Evolutionary conservation across 2,888 invertebrate species (phyloP).

Genomic region (Andrena marginata): DNA sequence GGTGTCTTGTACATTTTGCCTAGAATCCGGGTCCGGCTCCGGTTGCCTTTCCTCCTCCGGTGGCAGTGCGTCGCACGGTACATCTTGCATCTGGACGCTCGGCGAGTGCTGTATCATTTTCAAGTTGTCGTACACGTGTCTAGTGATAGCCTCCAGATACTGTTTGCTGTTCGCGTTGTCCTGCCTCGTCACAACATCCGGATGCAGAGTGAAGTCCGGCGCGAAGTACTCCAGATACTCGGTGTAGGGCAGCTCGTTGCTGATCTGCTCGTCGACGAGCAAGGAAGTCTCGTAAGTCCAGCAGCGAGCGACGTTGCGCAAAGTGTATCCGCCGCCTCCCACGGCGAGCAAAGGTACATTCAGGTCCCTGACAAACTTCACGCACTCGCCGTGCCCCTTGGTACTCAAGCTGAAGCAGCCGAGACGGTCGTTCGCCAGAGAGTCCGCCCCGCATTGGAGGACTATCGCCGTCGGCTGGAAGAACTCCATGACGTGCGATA

Average conservation of each 20-base stretch:
- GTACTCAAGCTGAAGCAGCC: slow-evolving; percentile 99
- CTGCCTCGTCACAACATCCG: slow-evolving; percentile 94
- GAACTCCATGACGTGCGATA: slow-evolving; percentile 97
- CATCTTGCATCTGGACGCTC: slow-evolving; percentile 98
- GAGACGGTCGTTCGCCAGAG: slow-evolving; percentile 96
- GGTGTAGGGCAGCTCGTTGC: slow-evolving; percentile 97
- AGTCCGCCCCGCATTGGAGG: slow-evolving; percentile 99
- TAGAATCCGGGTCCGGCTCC: slow-evolving; percentile 93
- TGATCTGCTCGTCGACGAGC: slow-evolving; percentile 95
- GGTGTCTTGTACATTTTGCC: slow-evolving; percentile 91
- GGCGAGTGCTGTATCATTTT: slow-evolving; percentile 97
- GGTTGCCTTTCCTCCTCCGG: slow-evolving; percentile 90
- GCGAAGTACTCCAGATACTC: slow-evolving; percentile 99
- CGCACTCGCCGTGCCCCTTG: slow-evolving; percentile 98
- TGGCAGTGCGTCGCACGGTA: slow-evolving; percentile 93
- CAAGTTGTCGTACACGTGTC: slow-evolving; percentile 96
- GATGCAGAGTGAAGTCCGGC: slow-evolving; percentile 98
- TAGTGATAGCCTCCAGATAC: slow-evolving; percentile 96
- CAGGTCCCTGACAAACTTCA: slow-evolving; percentile 96
- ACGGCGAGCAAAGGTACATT: slow-evolving; percentile 97
- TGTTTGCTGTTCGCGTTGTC: slow-evolving; percentile 98
- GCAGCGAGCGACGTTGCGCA: slow-evolving; percentile 98
- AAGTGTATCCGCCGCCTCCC: slow-evolving; percentile 94
- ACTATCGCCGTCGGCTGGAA: slow-evolving; percentile 99
- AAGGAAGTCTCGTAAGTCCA: slow-evolving; percentile 99